A percentile compares a stretch with the other conserved stretches of the same genome.
Conservation (phyloP, 2,888 invertebrate genomes). For the Eristalis pertinax region DNA sequence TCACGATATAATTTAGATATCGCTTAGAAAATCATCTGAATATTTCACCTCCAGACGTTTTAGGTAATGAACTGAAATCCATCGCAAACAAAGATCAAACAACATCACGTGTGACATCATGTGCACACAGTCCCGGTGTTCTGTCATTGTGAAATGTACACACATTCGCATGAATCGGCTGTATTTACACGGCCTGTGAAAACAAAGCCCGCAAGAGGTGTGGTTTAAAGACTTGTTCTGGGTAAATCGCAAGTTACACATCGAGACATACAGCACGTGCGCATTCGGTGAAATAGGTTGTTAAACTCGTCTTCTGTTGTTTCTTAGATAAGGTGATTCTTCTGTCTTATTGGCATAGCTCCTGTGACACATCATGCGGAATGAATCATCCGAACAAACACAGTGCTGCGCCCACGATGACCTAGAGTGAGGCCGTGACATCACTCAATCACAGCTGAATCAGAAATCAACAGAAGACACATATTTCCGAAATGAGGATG, state of each 20-base stretch:
- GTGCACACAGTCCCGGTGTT: constrained; percentile 14
- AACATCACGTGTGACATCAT: constrained; percentile 50
- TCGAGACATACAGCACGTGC: not conserved
- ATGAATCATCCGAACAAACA: not conserved
- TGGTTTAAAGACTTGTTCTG: not conserved
- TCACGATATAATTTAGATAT: constrained; percentile 11
- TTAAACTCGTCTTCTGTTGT: not conserved
- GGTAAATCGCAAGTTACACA: not conserved
- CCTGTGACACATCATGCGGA: not conserved
- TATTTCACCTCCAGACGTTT: constrained; percentile 17
- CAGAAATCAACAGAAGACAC: not conserved
- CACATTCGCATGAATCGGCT: not conserved
- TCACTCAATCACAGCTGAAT: not conserved
- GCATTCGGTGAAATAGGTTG: not conserved
- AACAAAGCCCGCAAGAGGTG: not conserved
- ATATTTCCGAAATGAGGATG: not conserved
- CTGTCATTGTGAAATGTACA: not conserved
- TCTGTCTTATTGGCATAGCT: not conserved
- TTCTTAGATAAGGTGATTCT: not conserved
- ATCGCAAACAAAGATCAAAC: not conserved
- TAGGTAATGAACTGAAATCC: constrained; percentile 7
- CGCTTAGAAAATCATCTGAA: constrained; percentile 25
- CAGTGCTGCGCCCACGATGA: not conserved
- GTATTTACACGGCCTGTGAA: not conserved
- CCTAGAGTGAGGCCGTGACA: not conserved